Percentiles rank a stretch among this genome's conserved stretches.
Conservation (phyloP, 1,140 invertebrate genomes). For the Anastrepha obliqua region DNA sequence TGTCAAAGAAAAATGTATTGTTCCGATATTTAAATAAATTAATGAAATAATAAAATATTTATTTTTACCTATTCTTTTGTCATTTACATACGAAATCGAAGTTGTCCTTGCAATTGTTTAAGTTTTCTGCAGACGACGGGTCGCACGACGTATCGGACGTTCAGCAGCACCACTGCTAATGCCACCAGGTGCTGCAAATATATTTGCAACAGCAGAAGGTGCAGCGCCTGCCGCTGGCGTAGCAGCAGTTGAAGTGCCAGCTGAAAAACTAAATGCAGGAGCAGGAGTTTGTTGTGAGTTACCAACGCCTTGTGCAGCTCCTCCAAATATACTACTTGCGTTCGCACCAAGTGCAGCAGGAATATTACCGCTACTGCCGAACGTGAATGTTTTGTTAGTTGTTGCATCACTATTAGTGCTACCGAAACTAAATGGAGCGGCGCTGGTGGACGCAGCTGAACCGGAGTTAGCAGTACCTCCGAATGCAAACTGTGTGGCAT, state of each 20-base stretch:
- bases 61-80: not conserved
- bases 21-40: slow-evolving; percentile 36
- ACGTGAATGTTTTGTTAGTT: slow-evolving; percentile 9
- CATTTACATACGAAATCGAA: slow-evolving; percentile 13
- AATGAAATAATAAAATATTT: not conserved
- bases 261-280: not conserved
- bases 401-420: not conserved
- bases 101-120: not conserved
- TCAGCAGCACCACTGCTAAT: not conserved
- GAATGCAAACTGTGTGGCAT: slow-evolving; percentile 36
- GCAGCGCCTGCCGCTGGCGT: not conserved
- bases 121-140: slow-evolving; percentile 53
- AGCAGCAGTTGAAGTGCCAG: not conserved
- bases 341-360: not conserved
- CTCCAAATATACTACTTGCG: not conserved
- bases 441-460: not conserved
- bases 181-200: not conserved
- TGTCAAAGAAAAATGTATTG: not conserved
- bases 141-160: slow-evolving; percentile 51
- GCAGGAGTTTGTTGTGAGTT: not conserved
- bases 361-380: not conserved
- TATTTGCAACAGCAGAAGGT: slow-evolving; percentile 9
- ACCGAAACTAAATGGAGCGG: not conserved
- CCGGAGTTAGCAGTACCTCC: not conserved
- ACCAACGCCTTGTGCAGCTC: not conserved